These are phyloP conservation scores for Ceraclea dissimilis DNA, from an alignment of 2,888 invertebrate species.

Conservation along the genomic window DNA sequence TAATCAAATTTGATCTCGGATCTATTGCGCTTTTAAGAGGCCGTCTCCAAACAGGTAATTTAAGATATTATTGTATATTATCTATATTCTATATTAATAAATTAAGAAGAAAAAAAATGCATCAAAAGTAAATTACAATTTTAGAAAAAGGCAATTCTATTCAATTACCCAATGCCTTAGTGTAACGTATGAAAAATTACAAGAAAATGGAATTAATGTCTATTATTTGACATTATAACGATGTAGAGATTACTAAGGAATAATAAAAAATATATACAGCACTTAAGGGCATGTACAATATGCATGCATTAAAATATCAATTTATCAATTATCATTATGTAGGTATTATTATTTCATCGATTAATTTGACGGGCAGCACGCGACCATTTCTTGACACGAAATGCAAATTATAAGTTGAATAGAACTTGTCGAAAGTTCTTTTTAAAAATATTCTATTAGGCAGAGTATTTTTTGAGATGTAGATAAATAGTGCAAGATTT, in stretches of 20 bases:
- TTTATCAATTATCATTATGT: slow-evolving; percentile 6
- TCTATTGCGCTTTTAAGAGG: too few relatives aligned
- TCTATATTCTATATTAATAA: too few relatives aligned
- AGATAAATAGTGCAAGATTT: too few relatives aligned
- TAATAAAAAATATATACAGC: not conserved
- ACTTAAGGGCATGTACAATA: not conserved
- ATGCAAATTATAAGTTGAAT: slow-evolving; percentile 2
- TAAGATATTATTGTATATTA: too few relatives aligned
- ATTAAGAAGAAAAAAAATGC: too few relatives aligned
- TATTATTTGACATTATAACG: not conserved
- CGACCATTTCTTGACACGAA: slow-evolving; percentile 2
- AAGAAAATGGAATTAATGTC: too few relatives aligned
- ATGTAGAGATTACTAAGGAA: not conserved
- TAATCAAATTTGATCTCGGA: too few relatives aligned
- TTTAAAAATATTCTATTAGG: too few relatives aligned
- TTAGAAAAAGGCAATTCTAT: not conserved
- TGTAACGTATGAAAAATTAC: too few relatives aligned
- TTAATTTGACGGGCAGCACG: slow-evolving; percentile 9
- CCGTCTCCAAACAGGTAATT: too few relatives aligned
- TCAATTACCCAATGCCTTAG: not conserved
- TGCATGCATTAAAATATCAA: slow-evolving; percentile 3
- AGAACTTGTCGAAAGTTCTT: not conserved
- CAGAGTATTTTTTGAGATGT: too few relatives aligned
- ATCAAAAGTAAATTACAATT: not conserved
- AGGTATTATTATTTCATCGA: not conserved